Evolutionary conservation across 2,113 vertebrate genomes (phyloP), one percentile per base, ranked within the genome.

Genomic region (Vanacampus margaritifer): DNA sequence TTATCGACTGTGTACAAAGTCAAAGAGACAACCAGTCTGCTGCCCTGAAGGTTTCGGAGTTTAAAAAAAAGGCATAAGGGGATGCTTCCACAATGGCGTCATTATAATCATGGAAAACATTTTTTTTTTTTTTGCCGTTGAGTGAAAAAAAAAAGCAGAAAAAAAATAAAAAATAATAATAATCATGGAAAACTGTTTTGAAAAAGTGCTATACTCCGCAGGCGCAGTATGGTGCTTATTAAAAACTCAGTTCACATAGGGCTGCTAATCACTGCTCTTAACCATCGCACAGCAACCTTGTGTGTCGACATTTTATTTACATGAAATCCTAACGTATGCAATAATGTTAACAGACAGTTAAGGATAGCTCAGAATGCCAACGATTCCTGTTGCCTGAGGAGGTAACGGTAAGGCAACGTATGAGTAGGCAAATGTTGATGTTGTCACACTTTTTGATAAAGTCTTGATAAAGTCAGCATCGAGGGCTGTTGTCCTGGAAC

Each of bases 11-110:
- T 21, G 64, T 12, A 54, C 51, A 26, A 26, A 41, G 35, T 32
- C 1, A 39, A 28, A 68, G 73, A 68, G 70, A 26, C 81, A 83
- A 75, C 79, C 70, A 77, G 83, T 74, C 70, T 83, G 64, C 64
- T 77, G 36, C 64, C 78, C 67, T 41, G 16, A 2, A 66, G 72
- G 57, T 66, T 69, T 68, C 11, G 48, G 48, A 5, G 64, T 60
- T 65, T 17, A 19, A 72, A 62, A 17, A 82, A 26, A 1, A 21
- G 14, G 23, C 26, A 57, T 13, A 51, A 17, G 48, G 63, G 35
- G 2, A 12, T 26, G 12, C 9, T 1, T 67, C 57, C 72, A 69
- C 23, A 76, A 75, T 81, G 28, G 73, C 0, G 37, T 16, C 23
- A 21, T 19, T 60, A 2, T 19, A 58, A 19, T 68, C 41, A 1